Conservation (phyloP, 2,113 vertebrate species). For the Corythornis vintsioides region DNA sequence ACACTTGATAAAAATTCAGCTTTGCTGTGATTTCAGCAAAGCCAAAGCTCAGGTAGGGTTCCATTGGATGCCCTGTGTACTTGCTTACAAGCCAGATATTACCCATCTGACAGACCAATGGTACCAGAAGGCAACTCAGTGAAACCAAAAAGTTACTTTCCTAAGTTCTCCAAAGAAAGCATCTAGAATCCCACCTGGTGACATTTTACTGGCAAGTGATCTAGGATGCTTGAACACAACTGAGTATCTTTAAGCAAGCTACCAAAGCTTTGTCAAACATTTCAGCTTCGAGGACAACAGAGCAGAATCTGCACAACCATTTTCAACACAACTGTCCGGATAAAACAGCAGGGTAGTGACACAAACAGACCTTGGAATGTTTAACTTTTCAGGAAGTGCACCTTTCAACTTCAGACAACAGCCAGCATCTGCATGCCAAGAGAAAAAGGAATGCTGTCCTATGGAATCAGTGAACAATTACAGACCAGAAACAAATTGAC, state of each 20-base stretch:
- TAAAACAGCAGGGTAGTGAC: not conserved
- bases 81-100: not conserved
- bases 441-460: not conserved
- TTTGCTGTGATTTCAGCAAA: not conserved
- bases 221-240: not conserved
- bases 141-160: not conserved
- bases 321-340: not conserved
- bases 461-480: conserved; percentile 6
- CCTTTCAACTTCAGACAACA: not conserved
- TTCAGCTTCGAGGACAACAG: not conserved
- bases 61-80: not conserved
- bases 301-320: not conserved
- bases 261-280: not conserved
- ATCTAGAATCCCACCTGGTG: not conserved
- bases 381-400: not conserved
- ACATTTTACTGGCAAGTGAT: not conserved
- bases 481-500: not conserved
- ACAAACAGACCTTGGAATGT: not conserved
- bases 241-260: not conserved
- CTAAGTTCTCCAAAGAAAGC: not conserved
- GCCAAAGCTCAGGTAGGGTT: not conserved
- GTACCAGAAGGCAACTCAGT: not conserved
- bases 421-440: not conserved
- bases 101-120: not conserved
- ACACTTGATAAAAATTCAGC: not conserved